These are phyloP conservation scores for Silurus meridionalis DNA, from an alignment of 2,113 vertebrate species.

Conservation along the genomic window DNA sequence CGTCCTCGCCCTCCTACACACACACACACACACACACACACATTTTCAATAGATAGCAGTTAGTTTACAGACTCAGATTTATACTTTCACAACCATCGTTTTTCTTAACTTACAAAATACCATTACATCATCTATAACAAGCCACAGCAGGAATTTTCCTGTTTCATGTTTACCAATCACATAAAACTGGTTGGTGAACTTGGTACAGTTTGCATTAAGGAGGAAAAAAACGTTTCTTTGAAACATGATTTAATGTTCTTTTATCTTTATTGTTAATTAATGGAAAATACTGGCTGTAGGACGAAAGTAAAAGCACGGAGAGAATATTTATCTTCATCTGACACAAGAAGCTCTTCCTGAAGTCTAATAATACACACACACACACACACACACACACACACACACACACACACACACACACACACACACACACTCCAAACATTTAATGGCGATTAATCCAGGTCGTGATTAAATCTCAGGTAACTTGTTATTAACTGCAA, in stretches of 20 bases:
- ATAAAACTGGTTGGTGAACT: not conserved
- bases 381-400: no score
- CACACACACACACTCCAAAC: no score
- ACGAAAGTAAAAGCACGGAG: not conserved
- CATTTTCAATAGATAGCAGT: not conserved
- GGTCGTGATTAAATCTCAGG: no score
- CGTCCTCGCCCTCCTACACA: constrained; percentile 75
- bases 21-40: not conserved
- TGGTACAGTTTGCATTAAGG: not conserved
- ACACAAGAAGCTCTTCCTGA: not conserved
- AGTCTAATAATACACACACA: not conserved
- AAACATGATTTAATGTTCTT: not conserved
- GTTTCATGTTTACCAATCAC: not conserved
- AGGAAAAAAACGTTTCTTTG: not conserved
- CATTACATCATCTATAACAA: not conserved
- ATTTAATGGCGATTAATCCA: no score
- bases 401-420: no score
- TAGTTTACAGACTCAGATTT: not conserved
- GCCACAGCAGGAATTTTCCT: not conserved
- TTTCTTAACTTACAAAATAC: not conserved
- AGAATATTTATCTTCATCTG: not conserved
- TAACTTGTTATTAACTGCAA: no score
- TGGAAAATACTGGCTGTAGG: not conserved
- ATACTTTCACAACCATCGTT: not conserved
- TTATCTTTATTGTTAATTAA: not conserved